Evolutionary conservation across 2,888 invertebrate genomes (phyloP), one percentile per base, ranked within the genome.

Genomic region (Acanthosoma haemorrhoidale): DNA sequence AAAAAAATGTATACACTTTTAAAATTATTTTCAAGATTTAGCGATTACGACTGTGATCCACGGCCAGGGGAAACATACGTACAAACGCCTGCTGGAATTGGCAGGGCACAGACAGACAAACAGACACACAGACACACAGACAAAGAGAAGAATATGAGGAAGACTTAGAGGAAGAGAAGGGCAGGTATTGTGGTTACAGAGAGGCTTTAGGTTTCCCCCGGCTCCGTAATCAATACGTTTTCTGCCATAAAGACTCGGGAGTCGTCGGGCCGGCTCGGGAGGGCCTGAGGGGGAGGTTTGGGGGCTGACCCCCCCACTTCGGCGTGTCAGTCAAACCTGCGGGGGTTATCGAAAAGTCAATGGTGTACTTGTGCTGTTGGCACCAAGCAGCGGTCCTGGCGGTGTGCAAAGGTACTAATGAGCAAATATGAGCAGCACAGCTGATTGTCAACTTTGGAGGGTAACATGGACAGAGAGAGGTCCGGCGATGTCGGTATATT

Each of bases 141-240:
- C n/a, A n/a, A n/a, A n/a, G 16, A 69, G 69, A 51, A 32, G 67
- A 51, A 51, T 32, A 32, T 31, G n/a, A n/a, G 43, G 16, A 9
- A 18, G 18, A 16, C 1, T 25, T 1, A 16, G 51, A 3, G 21
- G 3, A 4, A 4, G 6, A 21, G 13, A 21, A 38, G 38, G 57
- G 34, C 63, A 63, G 70, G 57, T 43, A 36, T 31, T 34, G 36
- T 59, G 60, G 43, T 31, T 29, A 51, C 32, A 41, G 34, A 60
- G 29, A 31, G 15, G 11, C 32, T 11, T 11, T 8, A 15, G 38
- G 18, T n/a, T 64, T 41, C 71, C 64, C 11, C 58, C 64, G 64
- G 51, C 71, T 58, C 70, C 68, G 72, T 72, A 74, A 74, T 74
- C 74, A 74, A 74, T 74, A 74, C 73, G 72, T 71, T 73, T 73